Percentiles rank a stretch among this genome's conserved stretches.
Evolutionary conservation across 2,888 invertebrate species (phyloP).

Genomic region (Chrysodeixis includens): DNA sequence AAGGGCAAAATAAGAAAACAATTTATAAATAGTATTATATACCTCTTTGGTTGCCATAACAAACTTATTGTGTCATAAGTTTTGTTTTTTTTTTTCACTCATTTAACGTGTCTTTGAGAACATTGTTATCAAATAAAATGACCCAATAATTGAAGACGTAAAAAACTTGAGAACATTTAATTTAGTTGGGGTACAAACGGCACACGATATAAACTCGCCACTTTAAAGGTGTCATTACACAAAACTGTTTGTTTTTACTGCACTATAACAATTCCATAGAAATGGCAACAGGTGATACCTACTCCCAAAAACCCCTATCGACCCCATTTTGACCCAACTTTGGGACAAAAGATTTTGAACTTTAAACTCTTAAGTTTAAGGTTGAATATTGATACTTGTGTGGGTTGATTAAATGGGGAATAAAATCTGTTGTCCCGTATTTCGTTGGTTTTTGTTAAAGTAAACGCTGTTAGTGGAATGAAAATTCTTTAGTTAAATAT

Average conservation of each 20-base stretch:
- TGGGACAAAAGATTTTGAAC: constrained; percentile 50
- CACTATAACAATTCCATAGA: constrained; percentile 73
- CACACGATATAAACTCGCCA: constrained; percentile 41
- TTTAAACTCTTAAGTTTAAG: constrained; percentile 36
- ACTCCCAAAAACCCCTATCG: constrained; percentile 66
- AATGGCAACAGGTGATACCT: constrained; percentile 78
- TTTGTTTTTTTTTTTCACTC: too few species aligned
- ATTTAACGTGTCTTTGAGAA: too few species aligned
- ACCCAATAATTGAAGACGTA: background rate
- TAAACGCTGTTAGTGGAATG: constrained; percentile 61
- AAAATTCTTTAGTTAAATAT: constrained; percentile 52
- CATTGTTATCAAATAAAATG: background rate
- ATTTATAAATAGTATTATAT: too few species aligned
- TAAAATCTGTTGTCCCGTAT: constrained; percentile 76
- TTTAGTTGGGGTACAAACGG: constrained; percentile 45
- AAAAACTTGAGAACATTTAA: constrained; percentile 16
- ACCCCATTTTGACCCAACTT: constrained; percentile 56
- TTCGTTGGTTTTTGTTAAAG: constrained; percentile 65
- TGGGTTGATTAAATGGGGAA: constrained; percentile 69
- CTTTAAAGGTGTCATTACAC: constrained; percentile 71
- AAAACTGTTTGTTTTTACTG: constrained; percentile 79
- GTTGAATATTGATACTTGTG: constrained; percentile 47
- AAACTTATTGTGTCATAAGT: too few species aligned
- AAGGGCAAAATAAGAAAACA: too few species aligned
- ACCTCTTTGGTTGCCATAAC: too few species aligned